Conservation (phyloP, 2,113 vertebrate species). For the Alethe castanea region DNA sequence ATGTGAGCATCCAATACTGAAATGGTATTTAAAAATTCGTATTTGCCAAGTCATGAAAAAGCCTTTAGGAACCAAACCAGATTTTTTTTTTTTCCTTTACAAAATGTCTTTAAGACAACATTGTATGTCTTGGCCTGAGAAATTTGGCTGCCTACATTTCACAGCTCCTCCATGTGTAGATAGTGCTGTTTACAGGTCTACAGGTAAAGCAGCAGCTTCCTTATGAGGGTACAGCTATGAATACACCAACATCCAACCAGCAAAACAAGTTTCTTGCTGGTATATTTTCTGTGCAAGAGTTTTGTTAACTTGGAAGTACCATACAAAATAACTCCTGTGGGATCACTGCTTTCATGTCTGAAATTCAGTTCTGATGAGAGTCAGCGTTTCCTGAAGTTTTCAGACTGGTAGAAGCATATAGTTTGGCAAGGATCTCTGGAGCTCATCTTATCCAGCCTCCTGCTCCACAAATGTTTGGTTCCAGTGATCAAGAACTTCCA, state of each 20-base stretch:
- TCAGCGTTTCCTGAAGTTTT: not conserved
- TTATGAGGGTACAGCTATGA: constrained; percentile 32
- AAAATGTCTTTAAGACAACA: not conserved
- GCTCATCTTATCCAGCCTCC: not conserved
- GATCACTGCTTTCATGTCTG: not conserved
- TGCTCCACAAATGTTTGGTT: not conserved
- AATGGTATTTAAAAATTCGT: not conserved
- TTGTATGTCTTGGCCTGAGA: not conserved
- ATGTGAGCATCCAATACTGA: not conserved
- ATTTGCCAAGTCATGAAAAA: not conserved
- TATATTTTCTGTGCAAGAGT: not conserved
- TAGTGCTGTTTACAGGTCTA: not conserved
- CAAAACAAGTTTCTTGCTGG: constrained; percentile 30
- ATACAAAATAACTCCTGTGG: not conserved
- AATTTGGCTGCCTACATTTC: not conserved
- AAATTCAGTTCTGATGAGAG: not conserved
- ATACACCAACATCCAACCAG: constrained; percentile 32
- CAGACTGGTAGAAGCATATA: not conserved
- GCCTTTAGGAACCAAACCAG: not conserved
- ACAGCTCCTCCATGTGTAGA: not conserved
- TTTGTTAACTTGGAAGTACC: not conserved
- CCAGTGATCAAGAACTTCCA: not conserved
- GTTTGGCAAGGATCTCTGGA: not conserved
- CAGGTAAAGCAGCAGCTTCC: constrained; percentile 9
- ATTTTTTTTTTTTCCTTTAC: not conserved